A percentile compares a stretch with the other conserved stretches of the same genome.
These are phyloP conservation scores for Andrena trimmerana DNA, from an alignment of 2,888 invertebrate species.

Conservation along the genomic window DNA sequence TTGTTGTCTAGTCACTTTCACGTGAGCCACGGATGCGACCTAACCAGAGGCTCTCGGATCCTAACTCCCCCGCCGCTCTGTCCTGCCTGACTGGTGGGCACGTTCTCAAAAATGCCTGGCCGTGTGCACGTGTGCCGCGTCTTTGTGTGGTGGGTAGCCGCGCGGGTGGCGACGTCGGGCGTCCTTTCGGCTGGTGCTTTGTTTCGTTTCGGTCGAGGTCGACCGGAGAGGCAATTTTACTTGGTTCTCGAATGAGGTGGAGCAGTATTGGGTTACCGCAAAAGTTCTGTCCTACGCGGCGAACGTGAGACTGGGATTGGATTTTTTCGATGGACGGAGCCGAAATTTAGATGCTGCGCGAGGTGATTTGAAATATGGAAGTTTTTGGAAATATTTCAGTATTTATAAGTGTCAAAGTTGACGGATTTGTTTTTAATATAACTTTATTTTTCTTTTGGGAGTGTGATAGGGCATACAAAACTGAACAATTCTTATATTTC, in stretches of 20 bases:
- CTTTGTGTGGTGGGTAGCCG: slow-evolving; percentile 7
- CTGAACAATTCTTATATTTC: too few species aligned
- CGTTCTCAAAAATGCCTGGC: slow-evolving; percentile 23
- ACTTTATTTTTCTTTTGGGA: too few species aligned
- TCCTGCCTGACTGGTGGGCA: slow-evolving; percentile 17
- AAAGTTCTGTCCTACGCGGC: not conserved
- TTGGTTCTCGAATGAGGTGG: slow-evolving; percentile 18
- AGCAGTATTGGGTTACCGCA: slow-evolving; percentile 30
- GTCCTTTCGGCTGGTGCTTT: slow-evolving; percentile 53
- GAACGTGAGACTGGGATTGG: slow-evolving; percentile 11
- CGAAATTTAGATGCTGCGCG: not conserved
- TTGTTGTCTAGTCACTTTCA: slow-evolving; percentile 56
- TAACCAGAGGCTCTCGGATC: not conserved
- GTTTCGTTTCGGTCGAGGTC: slow-evolving; percentile 51
- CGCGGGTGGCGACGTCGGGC: slow-evolving; percentile 50
- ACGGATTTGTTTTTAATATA: too few species aligned
- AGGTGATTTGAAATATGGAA: too few species aligned
- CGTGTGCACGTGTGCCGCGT: not conserved
- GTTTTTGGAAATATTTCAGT: too few species aligned
- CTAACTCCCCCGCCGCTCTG: not conserved
- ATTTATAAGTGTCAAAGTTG: too few species aligned
- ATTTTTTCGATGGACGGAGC: not conserved
- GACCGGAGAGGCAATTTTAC: slow-evolving; percentile 25
- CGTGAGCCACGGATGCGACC: slow-evolving; percentile 40
- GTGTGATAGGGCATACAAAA: too few species aligned